A percentile compares a stretch with the other conserved stretches of the same genome.
Evolutionary conservation across 2,888 invertebrate species (phyloP).

Genomic region (Psylliodes chrysocephalus): DNA sequence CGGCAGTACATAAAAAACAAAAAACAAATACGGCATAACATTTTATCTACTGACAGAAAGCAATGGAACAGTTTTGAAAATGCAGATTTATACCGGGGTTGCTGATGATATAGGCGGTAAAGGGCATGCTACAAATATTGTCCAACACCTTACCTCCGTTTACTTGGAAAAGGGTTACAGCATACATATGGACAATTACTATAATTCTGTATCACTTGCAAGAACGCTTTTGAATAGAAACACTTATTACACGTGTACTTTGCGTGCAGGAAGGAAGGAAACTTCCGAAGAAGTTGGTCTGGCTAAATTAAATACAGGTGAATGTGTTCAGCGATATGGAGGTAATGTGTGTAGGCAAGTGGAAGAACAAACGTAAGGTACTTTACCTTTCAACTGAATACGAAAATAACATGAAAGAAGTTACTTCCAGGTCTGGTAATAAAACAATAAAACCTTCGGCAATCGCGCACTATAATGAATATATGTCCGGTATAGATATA

Average conservation of each 20-base stretch:
- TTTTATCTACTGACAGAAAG: constrained; percentile 10
- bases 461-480: not conserved
- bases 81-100: constrained; percentile 10
- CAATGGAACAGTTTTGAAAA: constrained; percentile 6
- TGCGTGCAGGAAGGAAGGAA: constrained; percentile 10
- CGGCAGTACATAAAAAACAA: constrained; percentile 9
- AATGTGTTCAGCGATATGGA: constrained; percentile 10
- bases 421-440: not conserved
- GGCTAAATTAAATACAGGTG: constrained; percentile 9
- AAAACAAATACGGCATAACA: not conserved
- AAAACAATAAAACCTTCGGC: constrained; percentile 6
- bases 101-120: constrained; percentile 2
- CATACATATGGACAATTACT: constrained; percentile 7
- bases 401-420: not conserved
- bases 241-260: not conserved
- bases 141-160: constrained; percentile 2
- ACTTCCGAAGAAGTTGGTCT: constrained; percentile 1
- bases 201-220: constrained; percentile 11
- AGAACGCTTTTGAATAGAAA: not conserved
- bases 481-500: too few relatives aligned
- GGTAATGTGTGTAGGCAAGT: not conserved
- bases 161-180: constrained; percentile 10
- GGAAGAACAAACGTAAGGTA: constrained; percentile 14
- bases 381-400: not conserved
- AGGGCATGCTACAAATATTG: too few relatives aligned